These are phyloP conservation scores for Agrypnia vestita DNA, from an alignment of 1,140 invertebrate species.

Conservation along the genomic window DNA sequence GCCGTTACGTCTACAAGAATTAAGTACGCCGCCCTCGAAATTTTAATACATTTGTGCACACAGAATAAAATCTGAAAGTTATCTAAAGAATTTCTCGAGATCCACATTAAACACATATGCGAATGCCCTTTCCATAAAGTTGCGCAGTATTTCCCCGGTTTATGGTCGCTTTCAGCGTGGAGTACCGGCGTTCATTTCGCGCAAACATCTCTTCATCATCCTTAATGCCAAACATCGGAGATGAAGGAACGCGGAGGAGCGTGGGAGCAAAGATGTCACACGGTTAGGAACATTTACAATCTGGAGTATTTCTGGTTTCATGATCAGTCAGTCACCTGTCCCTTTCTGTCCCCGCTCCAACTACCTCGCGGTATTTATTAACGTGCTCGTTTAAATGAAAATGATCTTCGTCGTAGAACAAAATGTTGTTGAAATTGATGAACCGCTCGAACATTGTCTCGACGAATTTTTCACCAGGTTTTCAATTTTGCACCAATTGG, in stretches of 20 bases:
- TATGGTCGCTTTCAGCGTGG: background rate
- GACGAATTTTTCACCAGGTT: too few relatives aligned
- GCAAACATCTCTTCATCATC: background rate
- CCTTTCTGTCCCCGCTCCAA: background rate
- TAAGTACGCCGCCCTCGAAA: background rate
- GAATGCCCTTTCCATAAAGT: background rate
- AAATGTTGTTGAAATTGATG: too few relatives aligned
- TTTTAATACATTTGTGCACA: background rate
- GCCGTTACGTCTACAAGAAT: too few relatives aligned
- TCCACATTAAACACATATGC: background rate
- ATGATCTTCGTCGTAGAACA: too few relatives aligned
- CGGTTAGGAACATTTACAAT: background rate
- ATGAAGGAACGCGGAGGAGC: background rate
- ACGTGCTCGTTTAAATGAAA: too few relatives aligned
- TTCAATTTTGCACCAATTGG: too few relatives aligned
- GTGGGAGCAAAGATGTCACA: background rate
- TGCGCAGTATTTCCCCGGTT: background rate
- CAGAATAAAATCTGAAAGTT: background rate
- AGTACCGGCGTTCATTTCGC: background rate
- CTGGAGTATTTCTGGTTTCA: background rate
- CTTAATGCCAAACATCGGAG: background rate
- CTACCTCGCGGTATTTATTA: background rate
- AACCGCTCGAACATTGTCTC: too few relatives aligned
- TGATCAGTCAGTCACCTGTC: background rate
- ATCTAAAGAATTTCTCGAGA: background rate